Percentiles rank a stretch among this genome's conserved stretches.
Conservation (phyloP, 2,888 invertebrate genomes). For the Phania funesta region DNA sequence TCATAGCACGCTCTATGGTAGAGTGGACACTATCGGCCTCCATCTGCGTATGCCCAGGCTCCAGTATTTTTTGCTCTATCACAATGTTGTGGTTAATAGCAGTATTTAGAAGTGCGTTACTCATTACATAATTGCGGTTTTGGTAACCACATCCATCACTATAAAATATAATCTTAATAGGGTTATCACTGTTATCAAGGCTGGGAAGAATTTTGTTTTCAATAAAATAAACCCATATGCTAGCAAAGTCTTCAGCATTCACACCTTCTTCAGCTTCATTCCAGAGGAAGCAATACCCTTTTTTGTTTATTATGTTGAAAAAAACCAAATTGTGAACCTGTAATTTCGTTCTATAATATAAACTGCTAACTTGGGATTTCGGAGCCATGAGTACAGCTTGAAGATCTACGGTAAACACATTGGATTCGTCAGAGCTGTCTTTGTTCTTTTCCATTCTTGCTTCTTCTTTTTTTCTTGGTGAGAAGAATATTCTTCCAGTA, state of each 20-base stretch:
- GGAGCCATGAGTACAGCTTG: not conserved
- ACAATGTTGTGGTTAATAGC: not conserved
- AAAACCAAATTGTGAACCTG: not conserved
- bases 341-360: not conserved
- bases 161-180: too few species aligned
- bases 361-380: not conserved
- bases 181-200: too few species aligned
- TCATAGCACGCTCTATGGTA: too few species aligned
- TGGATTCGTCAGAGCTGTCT: conserved; percentile 42
- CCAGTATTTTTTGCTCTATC: not conserved
- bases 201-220: too few species aligned
- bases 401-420: conserved; percentile 20
- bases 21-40: too few species aligned
- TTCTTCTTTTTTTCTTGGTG: too few species aligned
- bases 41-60: too few species aligned
- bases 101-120: not conserved
- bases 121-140: not conserved
- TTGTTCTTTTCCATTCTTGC: conserved; percentile 42
- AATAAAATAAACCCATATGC: too few species aligned
- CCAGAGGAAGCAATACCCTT: not conserved
- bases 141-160: too few species aligned
- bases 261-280: not conserved
- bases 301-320: not conserved
- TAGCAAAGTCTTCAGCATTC: not conserved
- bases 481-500: conserved; percentile 44